phyloP scores from a whole-genome alignment of 1,140 invertebrate species.

The Aricia agestis region DNA sequence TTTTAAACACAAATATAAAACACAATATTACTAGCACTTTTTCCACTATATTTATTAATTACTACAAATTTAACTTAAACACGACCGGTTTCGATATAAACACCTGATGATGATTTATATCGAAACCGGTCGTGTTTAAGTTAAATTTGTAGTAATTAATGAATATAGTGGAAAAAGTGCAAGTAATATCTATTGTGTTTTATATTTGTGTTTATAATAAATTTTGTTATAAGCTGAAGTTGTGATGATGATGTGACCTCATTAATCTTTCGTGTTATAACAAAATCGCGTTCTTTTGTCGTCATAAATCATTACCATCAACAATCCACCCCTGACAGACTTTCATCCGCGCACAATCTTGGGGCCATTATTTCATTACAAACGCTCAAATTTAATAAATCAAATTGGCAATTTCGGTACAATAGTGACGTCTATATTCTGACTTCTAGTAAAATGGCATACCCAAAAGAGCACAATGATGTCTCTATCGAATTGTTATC shows the following conservation, averaged over 20 bases:
- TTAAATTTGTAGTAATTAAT: too few relatives aligned
- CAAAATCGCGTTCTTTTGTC: constrained; percentile 63
- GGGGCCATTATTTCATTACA: constrained; percentile 70
- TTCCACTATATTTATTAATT: too few relatives aligned
- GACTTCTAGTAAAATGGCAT: constrained; percentile 21
- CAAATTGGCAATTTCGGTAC: constrained; percentile 57
- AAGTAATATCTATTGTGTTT: too few relatives aligned
- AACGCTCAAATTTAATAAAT: constrained; percentile 62
- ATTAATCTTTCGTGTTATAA: constrained; percentile 68
- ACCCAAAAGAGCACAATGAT: constrained; percentile 59
- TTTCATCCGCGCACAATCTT: constrained; percentile 69
- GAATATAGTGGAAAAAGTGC: too few relatives aligned
- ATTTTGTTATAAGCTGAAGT: background rate
- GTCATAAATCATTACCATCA: constrained; percentile 73
- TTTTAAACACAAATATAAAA: too few relatives aligned
- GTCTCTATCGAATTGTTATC: constrained; percentile 67
- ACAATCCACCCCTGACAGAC: constrained; percentile 45
- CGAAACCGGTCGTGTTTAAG: too few relatives aligned
- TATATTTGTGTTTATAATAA: background rate
- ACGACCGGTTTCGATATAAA: too few relatives aligned
- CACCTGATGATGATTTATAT: too few relatives aligned
- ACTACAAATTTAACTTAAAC: too few relatives aligned
- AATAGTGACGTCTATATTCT: background rate
- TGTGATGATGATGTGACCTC: constrained; percentile 43
- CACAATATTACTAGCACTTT: too few relatives aligned